Evolutionary conservation across 2,113 vertebrate genomes (phyloP).

Genomic region (Silurus asotus): DNA sequence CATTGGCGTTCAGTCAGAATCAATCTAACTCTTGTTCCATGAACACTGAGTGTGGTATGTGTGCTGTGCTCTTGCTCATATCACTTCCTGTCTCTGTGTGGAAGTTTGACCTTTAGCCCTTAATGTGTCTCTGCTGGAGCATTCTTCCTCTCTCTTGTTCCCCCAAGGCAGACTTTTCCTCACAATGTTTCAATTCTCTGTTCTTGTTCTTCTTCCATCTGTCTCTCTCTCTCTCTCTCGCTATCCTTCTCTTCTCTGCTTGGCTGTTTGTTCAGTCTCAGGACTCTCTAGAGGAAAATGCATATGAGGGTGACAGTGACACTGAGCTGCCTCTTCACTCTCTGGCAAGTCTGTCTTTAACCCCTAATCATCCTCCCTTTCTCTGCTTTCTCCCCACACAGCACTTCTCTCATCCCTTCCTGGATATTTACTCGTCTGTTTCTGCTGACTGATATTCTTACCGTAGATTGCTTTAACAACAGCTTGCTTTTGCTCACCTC

Average conservation of each 20-base stretch:
- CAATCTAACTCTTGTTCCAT: not conserved
- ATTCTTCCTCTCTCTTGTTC: not conserved
- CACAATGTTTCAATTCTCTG: not conserved
- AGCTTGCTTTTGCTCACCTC: not conserved
- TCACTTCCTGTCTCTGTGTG: slow-evolving; percentile 47
- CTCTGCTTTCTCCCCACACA: slow-evolving; percentile 14
- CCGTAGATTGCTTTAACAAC: not conserved
- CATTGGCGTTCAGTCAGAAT: not conserved
- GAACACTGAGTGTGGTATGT: slow-evolving; percentile 12
- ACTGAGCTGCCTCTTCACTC: slow-evolving; percentile 76
- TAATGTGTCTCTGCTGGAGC: slow-evolving; percentile 13
- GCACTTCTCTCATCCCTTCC: not conserved
- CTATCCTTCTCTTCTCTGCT: not conserved
- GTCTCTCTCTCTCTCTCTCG: not conserved
- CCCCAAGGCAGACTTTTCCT: not conserved
- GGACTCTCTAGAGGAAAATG: slow-evolving; percentile 85
- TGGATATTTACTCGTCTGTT: not conserved
- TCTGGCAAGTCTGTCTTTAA: slow-evolving; percentile 81
- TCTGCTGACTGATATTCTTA: slow-evolving; percentile 27
- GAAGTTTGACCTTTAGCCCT: slow-evolving; percentile 21
- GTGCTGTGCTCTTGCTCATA: slow-evolving; percentile 31
- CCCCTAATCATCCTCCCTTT: slow-evolving; percentile 51
- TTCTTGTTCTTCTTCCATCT: slow-evolving; percentile 63
- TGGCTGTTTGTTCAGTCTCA: slow-evolving; percentile 58
- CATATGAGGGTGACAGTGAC: slow-evolving; percentile 84